phyloP scores from a whole-genome alignment of 2,888 invertebrate genomes.

The Ophion slaviceki region DNA sequence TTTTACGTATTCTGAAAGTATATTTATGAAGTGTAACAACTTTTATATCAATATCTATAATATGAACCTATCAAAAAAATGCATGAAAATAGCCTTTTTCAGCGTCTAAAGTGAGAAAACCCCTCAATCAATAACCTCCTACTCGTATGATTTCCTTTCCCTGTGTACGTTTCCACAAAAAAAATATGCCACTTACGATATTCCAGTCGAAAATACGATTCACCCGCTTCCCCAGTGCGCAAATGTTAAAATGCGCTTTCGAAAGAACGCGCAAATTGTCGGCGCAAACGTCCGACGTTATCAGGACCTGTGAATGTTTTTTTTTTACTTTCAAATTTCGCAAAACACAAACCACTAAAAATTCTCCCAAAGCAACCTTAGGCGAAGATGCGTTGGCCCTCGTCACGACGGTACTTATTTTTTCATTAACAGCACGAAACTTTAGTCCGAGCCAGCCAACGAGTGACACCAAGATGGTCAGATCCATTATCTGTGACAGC shows the following conservation, averaged over 20 bases:
- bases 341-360: not conserved
- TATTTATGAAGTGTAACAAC: no score
- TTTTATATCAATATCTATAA: no score
- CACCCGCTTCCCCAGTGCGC: conserved; percentile 41
- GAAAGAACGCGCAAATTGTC: conserved; percentile 52
- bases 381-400: conserved; percentile 44
- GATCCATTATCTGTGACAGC: conserved; percentile 44
- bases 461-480: conserved; percentile 56
- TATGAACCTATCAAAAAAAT: no score
- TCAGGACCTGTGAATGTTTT: conserved; percentile 3
- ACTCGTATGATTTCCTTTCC: not conserved
- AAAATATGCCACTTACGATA: conserved; percentile 39
- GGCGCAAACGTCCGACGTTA: conserved; percentile 52
- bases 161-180: not conserved
- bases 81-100: no score
- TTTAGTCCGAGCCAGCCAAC: conserved; percentile 56
- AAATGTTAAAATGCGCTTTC: conserved; percentile 50
- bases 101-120: no score
- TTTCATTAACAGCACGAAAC: conserved; percentile 58
- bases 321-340: not conserved
- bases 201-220: conserved; percentile 41
- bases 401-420: conserved; percentile 25
- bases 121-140: no score
- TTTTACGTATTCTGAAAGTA: no score
- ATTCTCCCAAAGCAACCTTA: conserved; percentile 14